Conservation (phyloP, 1,140 invertebrate genomes). For the Lordiphosa clarofinis region DNA sequence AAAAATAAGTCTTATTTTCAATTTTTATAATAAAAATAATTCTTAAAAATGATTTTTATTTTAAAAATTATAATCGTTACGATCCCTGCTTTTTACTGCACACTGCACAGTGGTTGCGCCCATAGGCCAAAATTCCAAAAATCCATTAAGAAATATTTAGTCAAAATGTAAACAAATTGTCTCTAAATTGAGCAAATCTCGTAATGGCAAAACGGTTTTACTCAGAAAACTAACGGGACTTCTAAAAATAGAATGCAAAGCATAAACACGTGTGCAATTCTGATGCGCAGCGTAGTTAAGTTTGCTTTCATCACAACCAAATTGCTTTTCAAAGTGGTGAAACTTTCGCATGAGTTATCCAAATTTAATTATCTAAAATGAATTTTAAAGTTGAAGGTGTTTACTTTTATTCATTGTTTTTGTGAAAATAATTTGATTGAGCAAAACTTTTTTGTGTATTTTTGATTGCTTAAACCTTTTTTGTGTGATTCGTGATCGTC, state of each 20-base stretch:
- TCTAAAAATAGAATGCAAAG: not conserved
- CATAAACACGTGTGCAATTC: not conserved
- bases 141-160: too few relatives aligned
- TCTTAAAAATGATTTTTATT: too few relatives aligned
- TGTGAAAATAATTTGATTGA: not conserved
- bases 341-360: too few relatives aligned
- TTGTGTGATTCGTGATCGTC: not conserved
- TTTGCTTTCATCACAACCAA: too few relatives aligned
- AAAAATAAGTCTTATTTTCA: too few relatives aligned
- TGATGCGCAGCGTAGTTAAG: not conserved
- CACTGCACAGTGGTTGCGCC: slow-evolving; percentile 2
- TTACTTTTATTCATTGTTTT: not conserved
- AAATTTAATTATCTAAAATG: too few relatives aligned
- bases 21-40: too few relatives aligned
- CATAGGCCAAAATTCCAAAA: not conserved
- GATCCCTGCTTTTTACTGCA: too few relatives aligned
- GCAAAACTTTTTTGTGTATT: not conserved
- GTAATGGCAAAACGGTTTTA: not conserved
- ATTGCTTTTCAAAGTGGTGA: too few relatives aligned
- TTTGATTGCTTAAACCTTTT: not conserved
- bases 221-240: not conserved
- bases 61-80: too few relatives aligned
- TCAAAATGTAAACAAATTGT: slow-evolving; percentile 1
- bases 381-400: not conserved
- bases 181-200: not conserved